Conservation (phyloP, 2,113 vertebrate species). For the Dicaeum eximium region DNA sequence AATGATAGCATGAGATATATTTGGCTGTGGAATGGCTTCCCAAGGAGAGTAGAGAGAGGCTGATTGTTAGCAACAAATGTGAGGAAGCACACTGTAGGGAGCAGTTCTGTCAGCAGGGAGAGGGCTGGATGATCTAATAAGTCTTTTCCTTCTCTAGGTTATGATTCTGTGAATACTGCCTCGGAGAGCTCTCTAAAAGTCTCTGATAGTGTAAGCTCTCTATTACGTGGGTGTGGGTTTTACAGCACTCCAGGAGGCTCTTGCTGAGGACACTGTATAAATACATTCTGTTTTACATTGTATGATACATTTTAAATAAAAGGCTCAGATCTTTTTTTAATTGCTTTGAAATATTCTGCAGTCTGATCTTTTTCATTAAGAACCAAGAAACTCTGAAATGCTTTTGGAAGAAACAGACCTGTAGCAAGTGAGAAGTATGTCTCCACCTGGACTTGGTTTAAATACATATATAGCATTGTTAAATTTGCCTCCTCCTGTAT, state of each 20-base stretch:
- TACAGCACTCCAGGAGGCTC: constrained; percentile 8
- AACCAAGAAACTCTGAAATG: constrained; percentile 13
- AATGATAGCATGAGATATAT: constrained; percentile 4
- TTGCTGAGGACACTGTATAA: constrained; percentile 44
- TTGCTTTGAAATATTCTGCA: constrained; percentile 20
- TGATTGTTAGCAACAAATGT: constrained; percentile 31
- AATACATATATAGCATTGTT: neutral
- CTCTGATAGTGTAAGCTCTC: constrained; percentile 41
- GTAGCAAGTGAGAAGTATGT: neutral
- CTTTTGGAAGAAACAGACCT: neutral
- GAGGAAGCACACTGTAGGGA: constrained; percentile 32
- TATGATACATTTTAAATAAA: constrained; percentile 61
- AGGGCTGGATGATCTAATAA: constrained; percentile 37
- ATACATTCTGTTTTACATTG: constrained; percentile 51
- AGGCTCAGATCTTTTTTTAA: constrained; percentile 37
- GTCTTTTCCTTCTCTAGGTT: constrained; percentile 49
- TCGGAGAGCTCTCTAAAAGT: constrained; percentile 17
- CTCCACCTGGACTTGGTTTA: neutral
- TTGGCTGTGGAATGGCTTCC: constrained; percentile 38
- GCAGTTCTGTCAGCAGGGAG: neutral
- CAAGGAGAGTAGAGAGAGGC: neutral
- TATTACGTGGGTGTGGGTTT: constrained; percentile 38
- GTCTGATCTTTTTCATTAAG: constrained; percentile 6
- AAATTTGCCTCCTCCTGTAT: neutral
- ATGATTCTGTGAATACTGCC: constrained; percentile 43